phyloP scores from a whole-genome alignment of 2,888 invertebrate species.

The Mythimna vitellina region DNA sequence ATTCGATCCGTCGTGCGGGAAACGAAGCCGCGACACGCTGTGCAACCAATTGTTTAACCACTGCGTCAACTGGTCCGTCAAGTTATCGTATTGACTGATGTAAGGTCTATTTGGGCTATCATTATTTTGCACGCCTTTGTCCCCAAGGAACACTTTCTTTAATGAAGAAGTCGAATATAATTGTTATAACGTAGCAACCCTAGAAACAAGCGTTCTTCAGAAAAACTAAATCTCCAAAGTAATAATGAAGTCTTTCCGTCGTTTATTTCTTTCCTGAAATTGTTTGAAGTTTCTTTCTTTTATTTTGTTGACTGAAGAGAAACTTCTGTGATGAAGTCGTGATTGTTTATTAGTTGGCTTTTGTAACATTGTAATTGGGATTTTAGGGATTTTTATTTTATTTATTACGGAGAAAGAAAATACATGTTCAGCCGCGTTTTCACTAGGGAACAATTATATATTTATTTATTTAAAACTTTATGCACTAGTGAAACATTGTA shows the following conservation, averaged over 20 bases:
- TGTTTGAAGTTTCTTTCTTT: neutral
- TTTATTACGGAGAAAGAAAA: no score
- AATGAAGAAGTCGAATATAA: neutral
- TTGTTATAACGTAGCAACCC: constrained; percentile 9
- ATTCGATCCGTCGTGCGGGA: no score
- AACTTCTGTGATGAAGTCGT: constrained; percentile 1
- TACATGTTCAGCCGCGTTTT: no score
- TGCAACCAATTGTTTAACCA: no score
- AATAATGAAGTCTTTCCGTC: constrained; percentile 26
- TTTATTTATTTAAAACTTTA: no score
- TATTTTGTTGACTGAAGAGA: neutral
- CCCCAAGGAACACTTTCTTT: neutral
- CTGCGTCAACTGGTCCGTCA: no score
- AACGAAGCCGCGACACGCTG: no score
- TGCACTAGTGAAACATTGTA: no score
- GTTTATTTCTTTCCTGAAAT: constrained; percentile 15
- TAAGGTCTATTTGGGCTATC: neutral
- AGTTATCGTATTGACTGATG: neutral
- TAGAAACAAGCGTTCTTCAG: neutral
- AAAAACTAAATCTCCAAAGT: constrained; percentile 19
- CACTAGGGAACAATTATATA: no score
- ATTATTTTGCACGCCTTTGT: neutral
- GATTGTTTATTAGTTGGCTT: constrained; percentile 8
- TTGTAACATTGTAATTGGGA: neutral
- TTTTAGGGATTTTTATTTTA: no score